phyloP scores from a whole-genome alignment of 1,140 invertebrate species.

The Tetramorium simillimum region DNA sequence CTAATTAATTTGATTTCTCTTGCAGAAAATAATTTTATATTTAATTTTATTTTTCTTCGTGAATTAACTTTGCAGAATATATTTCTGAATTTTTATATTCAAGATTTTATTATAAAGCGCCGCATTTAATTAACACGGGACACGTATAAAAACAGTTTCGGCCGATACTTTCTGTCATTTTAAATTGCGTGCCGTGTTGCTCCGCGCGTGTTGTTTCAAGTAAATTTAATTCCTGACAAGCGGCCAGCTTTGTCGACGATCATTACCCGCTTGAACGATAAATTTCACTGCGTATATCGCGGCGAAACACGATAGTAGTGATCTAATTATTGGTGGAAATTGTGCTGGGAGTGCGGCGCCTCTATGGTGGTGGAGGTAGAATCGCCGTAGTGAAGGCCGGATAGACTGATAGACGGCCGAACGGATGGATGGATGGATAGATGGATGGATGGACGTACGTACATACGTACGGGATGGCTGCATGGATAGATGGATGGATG shows the following conservation, averaged over 20 bases:
- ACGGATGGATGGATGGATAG: slow-evolving; percentile 36
- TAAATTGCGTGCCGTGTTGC: slow-evolving; percentile 18
- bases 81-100: not conserved
- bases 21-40: not conserved
- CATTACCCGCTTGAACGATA: slow-evolving; percentile 61
- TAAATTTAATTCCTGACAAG: slow-evolving; percentile 57
- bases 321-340: slow-evolving; percentile 78
- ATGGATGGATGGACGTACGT: slow-evolving; percentile 53
- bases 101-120: not conserved
- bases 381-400: slow-evolving; percentile 45
- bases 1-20: not conserved
- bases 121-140: not conserved
- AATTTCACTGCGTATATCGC: slow-evolving; percentile 69
- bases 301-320: slow-evolving; percentile 71
- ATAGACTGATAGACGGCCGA: slow-evolving; percentile 58
- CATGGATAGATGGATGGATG: slow-evolving; percentile 23
- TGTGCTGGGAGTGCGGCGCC: slow-evolving; percentile 72
- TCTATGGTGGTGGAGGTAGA: slow-evolving; percentile 50
- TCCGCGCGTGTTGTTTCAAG: slow-evolving; percentile 5
- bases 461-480: not conserved
- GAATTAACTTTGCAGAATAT: not conserved
- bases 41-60: not conserved
- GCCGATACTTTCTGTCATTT: not conserved
- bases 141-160: not conserved
- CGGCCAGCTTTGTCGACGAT: slow-evolving; percentile 53